Percentiles rank a stretch among this genome's conserved stretches.
These are phyloP conservation scores for Hemibagrus guttatus DNA, from an alignment of 2,797 vertebrate species.

Conservation along the genomic window DNA sequence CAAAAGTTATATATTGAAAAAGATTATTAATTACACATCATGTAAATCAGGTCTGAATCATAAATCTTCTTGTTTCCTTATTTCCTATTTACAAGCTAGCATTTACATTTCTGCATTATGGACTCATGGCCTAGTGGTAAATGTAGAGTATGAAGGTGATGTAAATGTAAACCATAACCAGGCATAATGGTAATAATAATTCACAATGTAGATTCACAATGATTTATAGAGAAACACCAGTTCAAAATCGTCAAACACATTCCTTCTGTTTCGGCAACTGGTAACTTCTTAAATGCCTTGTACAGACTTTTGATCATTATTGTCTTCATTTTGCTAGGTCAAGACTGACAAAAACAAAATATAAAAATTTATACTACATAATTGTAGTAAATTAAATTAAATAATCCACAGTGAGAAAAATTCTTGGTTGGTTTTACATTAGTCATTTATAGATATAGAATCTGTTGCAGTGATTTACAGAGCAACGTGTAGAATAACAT, in stretches of 20 bases:
- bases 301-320: not conserved
- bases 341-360: not conserved
- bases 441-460: not conserved
- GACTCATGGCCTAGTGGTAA: not conserved
- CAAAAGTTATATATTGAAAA: not conserved
- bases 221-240: not conserved
- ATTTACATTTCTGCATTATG: not conserved
- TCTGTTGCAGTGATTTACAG: not conserved
- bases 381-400: not conserved
- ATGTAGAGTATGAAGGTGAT: not conserved
- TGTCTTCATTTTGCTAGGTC: not conserved
- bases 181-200: not conserved
- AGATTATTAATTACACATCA: not conserved
- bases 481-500: too few species aligned
- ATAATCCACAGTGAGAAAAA: not conserved
- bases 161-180: not conserved
- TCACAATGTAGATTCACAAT: not conserved
- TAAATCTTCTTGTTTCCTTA: not conserved
- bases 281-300: not conserved
- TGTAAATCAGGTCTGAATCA: not conserved
- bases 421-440: not conserved
- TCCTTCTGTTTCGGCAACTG: not conserved
- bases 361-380: not conserved
- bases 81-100: not conserved
- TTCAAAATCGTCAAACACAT: not conserved